These are phyloP conservation scores for Ormia ochracea DNA, from an alignment of 2,888 invertebrate species.

Conservation along the genomic window DNA sequence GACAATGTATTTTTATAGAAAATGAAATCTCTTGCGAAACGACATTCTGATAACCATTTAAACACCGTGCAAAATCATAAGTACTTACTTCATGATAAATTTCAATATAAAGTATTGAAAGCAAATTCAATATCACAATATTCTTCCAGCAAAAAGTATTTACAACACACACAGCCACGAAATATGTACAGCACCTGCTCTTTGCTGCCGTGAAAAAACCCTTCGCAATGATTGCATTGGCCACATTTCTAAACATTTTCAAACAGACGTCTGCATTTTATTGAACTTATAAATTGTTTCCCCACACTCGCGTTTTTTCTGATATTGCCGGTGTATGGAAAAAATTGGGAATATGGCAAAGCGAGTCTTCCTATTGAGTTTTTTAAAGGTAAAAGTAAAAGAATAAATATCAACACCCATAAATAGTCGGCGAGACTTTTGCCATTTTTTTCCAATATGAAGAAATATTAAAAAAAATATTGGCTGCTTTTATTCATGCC, in stretches of 20 bases:
- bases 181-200: too few relatives aligned
- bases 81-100: neutral
- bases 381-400: constrained; percentile 1
- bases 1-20: neutral
- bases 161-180: neutral
- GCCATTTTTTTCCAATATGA: neutral
- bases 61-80: neutral
- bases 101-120: neutral
- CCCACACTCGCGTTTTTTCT: neutral
- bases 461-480: neutral
- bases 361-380: neutral
- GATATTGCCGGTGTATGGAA: constrained; percentile 16
- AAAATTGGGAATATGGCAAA: neutral
- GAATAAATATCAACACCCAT: constrained; percentile 19
- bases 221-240: neutral
- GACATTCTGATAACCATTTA: neutral
- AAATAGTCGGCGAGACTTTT: constrained; percentile 36
- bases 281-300: constrained; percentile 33
- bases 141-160: neutral
- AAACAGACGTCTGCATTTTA: constrained; percentile 52
- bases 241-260: constrained; percentile 29
- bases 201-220: neutral
- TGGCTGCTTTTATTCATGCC: neutral
- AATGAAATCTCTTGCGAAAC: neutral
- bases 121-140: neutral